Evolutionary conservation across 2,888 invertebrate species (phyloP), one percentile per base, ranked within the genome.

Genomic region (Pyrgus malvae): DNA sequence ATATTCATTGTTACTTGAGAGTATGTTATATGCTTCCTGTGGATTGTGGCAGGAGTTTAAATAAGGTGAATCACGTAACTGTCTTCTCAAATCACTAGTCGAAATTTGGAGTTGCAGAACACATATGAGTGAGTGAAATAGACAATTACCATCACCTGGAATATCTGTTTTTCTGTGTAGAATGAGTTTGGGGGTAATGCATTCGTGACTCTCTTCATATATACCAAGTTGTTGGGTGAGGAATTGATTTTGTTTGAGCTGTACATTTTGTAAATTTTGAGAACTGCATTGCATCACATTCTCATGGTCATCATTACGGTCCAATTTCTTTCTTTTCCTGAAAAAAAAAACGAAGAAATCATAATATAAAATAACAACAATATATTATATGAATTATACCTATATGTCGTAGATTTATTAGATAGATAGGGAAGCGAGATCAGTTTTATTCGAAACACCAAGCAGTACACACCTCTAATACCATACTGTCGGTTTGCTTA

Each of bases 21-120:
- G 66, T 55, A 72, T 72, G 45, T 67, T 68, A 63, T 67, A 67
- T 63, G 66, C 67, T 68, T 69, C 67, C 57, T 70, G 65, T 46
- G 70, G 70, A 69, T 69, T 70, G 62, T 69, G 66, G 68, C 70
- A 72, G 67, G 69, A 69, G 62, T 68, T 67, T 67, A 70, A 67
- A 71, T 69, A 67, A 49, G 68, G 68, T 67, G 70, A 72, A 67
- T 68, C 69, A 53, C 63, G 70, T 69, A 70, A 68, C 38, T 69
- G 69, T 54, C 54, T 68, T 68, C 66, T 71, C 63, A 72, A 67
- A 48, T 67, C 69, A 67, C 64, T 66, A 66, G 59, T 67, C 62
- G 42, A 27, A 63, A 69, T 70, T 68, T 67, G 64, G 66, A 72
- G 68, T 68, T 67, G 68, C 65, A 70, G 57, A 67, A 70, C 67